Conservation (phyloP, 2,113 vertebrate species). For the Pelvicachromis taeniatus region DNA sequence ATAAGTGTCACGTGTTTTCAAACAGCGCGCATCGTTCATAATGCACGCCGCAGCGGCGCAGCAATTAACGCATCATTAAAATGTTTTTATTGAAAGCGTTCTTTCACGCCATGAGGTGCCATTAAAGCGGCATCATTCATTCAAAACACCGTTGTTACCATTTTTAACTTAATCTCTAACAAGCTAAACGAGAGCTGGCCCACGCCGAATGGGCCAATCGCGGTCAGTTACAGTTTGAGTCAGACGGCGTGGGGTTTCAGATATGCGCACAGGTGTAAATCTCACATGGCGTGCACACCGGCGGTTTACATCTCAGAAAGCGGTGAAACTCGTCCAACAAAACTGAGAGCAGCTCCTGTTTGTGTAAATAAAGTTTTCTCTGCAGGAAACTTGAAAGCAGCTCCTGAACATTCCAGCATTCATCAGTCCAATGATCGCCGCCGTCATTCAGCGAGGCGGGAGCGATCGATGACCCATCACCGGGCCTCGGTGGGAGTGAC, state of each 20-base stretch:
- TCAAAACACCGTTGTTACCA: no score
- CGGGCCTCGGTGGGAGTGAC: not conserved
- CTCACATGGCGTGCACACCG: not conserved
- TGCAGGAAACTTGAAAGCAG: not conserved
- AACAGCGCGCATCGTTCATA: not conserved
- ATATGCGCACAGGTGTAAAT: not conserved
- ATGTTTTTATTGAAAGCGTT: no score
- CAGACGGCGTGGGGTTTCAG: not conserved
- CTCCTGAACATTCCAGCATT: not conserved
- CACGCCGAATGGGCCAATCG: no score
- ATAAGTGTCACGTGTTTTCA: not conserved
- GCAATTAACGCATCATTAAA: no score
- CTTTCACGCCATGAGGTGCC: no score
- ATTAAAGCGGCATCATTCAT: no score
- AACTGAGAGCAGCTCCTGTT: not conserved
- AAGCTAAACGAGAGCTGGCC: no score
- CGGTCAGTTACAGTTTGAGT: no score
- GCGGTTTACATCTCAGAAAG: not conserved
- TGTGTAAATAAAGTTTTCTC: not conserved
- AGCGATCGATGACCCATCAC: not conserved
- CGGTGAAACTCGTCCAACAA: not conserved
- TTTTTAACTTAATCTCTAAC: no score
- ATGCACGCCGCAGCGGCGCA: not conserved
- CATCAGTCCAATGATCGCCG: not conserved
- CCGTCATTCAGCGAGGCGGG: not conserved